Percentiles rank a stretch among this genome's conserved stretches.
Conservation (phyloP, 2,113 vertebrate species). For the Dunckerocampus dactyliophorus region DNA sequence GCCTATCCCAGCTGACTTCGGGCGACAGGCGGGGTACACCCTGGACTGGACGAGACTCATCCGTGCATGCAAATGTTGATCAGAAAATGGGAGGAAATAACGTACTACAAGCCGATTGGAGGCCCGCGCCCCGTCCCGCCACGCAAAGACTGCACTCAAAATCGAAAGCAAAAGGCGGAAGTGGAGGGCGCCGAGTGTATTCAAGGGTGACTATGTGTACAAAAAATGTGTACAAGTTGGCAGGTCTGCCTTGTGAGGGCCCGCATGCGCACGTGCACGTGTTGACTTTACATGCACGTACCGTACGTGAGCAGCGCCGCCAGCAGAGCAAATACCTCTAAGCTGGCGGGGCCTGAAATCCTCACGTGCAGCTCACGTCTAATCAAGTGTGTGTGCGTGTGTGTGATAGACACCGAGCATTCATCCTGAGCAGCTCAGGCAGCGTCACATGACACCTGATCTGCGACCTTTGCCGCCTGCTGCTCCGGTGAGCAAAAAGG, state of each 20-base stretch:
- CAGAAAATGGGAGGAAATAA: too few relatives aligned
- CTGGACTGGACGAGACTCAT: too few relatives aligned
- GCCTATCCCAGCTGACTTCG: too few relatives aligned
- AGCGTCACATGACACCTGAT: slow-evolving; percentile 49
- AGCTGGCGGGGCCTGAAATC: slow-evolving; percentile 44
- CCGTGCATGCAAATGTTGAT: too few relatives aligned
- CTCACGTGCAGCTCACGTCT: slow-evolving; percentile 52
- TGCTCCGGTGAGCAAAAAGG: neutral
- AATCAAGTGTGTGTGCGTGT: slow-evolving; percentile 25
- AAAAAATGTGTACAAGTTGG: slow-evolving; percentile 6
- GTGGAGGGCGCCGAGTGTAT: too few relatives aligned
- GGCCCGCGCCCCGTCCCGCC: too few relatives aligned
- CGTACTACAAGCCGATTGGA: too few relatives aligned
- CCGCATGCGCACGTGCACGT: slow-evolving; percentile 12
- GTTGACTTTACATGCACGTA: slow-evolving; percentile 13
- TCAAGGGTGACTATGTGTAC: too few relatives aligned
- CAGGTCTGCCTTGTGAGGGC: slow-evolving; percentile 4
- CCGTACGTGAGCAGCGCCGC: slow-evolving; percentile 10
- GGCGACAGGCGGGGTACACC: too few relatives aligned
- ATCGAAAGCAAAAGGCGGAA: too few relatives aligned
- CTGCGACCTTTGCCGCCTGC: slow-evolving; percentile 26
- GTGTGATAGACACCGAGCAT: slow-evolving; percentile 27
- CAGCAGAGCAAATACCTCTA: slow-evolving; percentile 31
- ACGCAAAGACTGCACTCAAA: too few relatives aligned
- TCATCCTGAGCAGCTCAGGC: slow-evolving; percentile 52